Percentiles rank a stretch among this genome's conserved stretches.
Evolutionary conservation across 2,888 invertebrate genomes (phyloP).

Genomic region (Schizotus pectinicornis): DNA sequence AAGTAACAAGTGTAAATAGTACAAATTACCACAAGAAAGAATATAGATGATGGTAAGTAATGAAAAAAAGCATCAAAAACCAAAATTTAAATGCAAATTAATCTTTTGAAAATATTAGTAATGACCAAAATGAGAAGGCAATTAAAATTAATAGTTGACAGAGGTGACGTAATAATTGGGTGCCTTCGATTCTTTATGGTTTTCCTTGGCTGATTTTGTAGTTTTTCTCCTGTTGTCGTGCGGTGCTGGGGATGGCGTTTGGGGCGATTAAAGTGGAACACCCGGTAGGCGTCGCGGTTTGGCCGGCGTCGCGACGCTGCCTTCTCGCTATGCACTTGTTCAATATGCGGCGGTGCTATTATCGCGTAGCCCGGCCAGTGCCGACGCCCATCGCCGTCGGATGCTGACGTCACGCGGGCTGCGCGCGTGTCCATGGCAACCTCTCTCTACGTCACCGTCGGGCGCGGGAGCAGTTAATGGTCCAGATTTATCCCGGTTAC

Average conservation of each 20-base stretch:
- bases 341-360: constrained; percentile 5
- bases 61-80: too few relatives aligned
- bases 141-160: too few relatives aligned
- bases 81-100: too few relatives aligned
- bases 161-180: too few relatives aligned
- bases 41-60: too few relatives aligned
- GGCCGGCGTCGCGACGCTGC: constrained; percentile 5
- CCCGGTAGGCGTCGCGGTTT: constrained; percentile 2
- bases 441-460: constrained; percentile 36
- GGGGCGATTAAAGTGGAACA: background rate
- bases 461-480: constrained; percentile 39
- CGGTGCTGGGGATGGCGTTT: background rate
- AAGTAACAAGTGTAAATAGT: too few relatives aligned
- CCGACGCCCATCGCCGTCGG: constrained; percentile 37
- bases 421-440: constrained; percentile 39
- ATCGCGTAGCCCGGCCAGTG: constrained; percentile 22
- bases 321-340: constrained; percentile 2
- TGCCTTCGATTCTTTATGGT: too few relatives aligned
- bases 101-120: too few relatives aligned
- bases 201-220: too few relatives aligned
- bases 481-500: constrained; percentile 39
- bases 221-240: background rate
- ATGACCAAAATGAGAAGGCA: too few relatives aligned
- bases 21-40: too few relatives aligned
- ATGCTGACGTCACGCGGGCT: constrained; percentile 38